These are phyloP conservation scores for Lontra canadensis DNA, from an alignment of 2,113 vertebrate genomes.

Conservation along the genomic window DNA sequence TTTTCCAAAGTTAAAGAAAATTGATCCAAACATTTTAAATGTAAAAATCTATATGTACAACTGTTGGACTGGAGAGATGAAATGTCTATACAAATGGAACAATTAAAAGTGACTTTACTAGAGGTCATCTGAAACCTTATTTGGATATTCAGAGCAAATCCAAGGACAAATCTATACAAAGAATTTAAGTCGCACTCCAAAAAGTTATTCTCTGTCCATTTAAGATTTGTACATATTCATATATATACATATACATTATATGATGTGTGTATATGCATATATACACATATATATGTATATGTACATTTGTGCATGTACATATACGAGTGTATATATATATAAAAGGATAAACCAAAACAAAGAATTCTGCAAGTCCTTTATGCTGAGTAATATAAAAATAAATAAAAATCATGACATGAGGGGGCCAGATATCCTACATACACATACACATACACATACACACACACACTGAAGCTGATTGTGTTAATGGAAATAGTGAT, in stretches of 20 bases:
- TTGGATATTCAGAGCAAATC: constrained; percentile 23
- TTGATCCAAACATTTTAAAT: constrained; percentile 60
- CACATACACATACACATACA: background rate
- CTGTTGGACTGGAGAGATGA: background rate
- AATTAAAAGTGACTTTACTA: constrained; percentile 45
- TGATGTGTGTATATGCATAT: background rate
- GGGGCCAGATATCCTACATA: background rate
- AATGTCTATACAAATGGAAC: constrained; percentile 44
- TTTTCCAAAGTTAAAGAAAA: constrained; percentile 59
- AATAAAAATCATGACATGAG: background rate
- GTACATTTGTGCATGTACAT: no score
- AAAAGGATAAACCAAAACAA: background rate
- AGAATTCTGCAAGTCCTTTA: background rate
- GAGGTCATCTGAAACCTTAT: background rate
- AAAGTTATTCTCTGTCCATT: background rate
- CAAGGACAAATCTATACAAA: constrained; percentile 17
- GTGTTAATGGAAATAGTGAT: background rate
- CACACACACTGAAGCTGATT: background rate
- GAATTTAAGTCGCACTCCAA: background rate
- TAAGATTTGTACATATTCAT: background rate
- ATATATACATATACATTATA: background rate
- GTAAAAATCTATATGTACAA: constrained; percentile 39
- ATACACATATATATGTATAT: background rate
- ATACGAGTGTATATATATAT: background rate
- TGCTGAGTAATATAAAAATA: background rate